Conservation (phyloP, 2,113 vertebrate species). For the Sinocyclocheilus anshuiensis region DNA sequence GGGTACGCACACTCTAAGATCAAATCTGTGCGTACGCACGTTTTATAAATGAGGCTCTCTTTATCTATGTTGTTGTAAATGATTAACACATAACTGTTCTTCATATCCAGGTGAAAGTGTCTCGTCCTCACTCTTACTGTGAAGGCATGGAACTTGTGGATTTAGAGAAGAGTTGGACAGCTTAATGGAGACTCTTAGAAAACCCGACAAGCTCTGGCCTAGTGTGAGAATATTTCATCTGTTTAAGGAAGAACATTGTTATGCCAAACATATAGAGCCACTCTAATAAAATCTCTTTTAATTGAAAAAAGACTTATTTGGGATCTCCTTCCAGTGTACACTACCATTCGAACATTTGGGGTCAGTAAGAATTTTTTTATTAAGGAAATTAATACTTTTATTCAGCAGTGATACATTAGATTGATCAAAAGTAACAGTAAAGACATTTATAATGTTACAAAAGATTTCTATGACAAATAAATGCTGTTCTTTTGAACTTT, state of each 20-base stretch:
- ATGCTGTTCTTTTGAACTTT: neutral
- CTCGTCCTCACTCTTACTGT: slow-evolving; percentile 76
- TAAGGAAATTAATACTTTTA: neutral
- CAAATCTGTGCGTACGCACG: no score
- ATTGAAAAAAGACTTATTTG: neutral
- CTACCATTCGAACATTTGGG: neutral
- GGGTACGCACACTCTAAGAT: no score
- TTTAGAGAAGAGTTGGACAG: slow-evolving; percentile 84
- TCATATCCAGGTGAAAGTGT: slow-evolving; percentile 65
- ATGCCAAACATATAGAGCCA: neutral
- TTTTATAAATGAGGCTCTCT: neutral
- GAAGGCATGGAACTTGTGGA: slow-evolving; percentile 85
- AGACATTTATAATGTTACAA: neutral
- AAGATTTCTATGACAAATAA: no score
- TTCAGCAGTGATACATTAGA: neutral
- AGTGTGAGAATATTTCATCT: neutral
- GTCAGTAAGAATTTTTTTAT: neutral
- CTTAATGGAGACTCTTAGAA: slow-evolving; percentile 66
- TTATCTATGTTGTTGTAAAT: neutral
- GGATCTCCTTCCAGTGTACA: neutral
- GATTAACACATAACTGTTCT: slow-evolving; percentile 21
- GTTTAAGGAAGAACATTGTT: neutral
- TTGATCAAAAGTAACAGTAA: neutral
- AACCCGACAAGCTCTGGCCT: neutral
- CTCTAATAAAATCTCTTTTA: neutral